These are phyloP conservation scores for Astyanax mexicanus DNA, from an alignment of 2,797 vertebrate genomes.

Conservation along the genomic window DNA sequence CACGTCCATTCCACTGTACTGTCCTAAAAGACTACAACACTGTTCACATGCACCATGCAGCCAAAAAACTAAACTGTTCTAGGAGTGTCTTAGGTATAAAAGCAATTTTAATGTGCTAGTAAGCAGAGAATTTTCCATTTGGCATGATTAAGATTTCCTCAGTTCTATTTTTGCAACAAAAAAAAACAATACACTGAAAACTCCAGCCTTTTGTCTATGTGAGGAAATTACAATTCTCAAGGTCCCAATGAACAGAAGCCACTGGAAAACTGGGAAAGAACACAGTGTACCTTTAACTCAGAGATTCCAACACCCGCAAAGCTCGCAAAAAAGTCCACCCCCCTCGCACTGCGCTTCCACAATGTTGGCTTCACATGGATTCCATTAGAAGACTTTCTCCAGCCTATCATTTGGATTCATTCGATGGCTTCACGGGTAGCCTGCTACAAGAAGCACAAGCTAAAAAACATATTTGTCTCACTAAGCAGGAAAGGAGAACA, in stretches of 20 bases:
- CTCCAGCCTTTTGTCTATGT: neutral
- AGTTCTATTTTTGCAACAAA: neutral
- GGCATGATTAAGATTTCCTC: neutral
- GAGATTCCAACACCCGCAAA: slow-evolving; percentile 6
- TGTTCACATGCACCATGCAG: neutral
- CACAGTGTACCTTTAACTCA: slow-evolving; percentile 32
- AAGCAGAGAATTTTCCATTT: neutral
- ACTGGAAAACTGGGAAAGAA: slow-evolving; percentile 8
- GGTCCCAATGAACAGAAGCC: neutral
- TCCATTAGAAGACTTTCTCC: slow-evolving; percentile 8
- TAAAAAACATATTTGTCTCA: neutral
- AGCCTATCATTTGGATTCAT: neutral
- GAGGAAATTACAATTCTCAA: neutral
- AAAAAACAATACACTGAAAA: neutral
- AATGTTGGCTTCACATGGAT: slow-evolving; percentile 23
- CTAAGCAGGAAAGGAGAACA: neutral
- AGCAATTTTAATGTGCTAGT: neutral
- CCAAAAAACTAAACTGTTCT: neutral
- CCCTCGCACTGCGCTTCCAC: neutral
- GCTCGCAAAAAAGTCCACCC: slow-evolving; percentile 5
- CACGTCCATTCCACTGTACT: neutral
- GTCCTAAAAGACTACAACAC: slow-evolving; percentile 2
- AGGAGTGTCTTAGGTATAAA: neutral
- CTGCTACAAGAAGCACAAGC: neutral
- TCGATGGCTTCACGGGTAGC: neutral